phyloP scores from a whole-genome alignment of 2,888 invertebrate genomes.

The Lycocerus yunnanus region DNA sequence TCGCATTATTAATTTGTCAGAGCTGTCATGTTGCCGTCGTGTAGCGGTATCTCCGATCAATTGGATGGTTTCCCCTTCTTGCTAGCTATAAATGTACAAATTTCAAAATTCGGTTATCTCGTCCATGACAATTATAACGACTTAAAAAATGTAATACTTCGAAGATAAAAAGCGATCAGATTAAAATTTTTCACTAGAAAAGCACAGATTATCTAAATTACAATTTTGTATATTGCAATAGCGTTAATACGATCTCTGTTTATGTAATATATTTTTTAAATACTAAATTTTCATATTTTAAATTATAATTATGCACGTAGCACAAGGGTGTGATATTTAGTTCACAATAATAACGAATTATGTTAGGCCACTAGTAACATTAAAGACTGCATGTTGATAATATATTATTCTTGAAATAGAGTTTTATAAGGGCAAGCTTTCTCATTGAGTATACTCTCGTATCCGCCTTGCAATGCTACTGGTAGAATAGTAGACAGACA shows the following conservation, averaged over 20 bases:
- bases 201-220: not conserved
- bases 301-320: no score
- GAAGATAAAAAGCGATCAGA: not conserved
- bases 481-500: not conserved
- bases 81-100: conserved; percentile 4
- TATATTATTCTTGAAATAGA: not conserved
- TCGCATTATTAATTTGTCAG: conserved; percentile 45
- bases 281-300: no score
- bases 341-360: no score
- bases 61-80: conserved; percentile 29
- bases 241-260: no score
- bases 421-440: not conserved
- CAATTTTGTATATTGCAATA: not conserved
- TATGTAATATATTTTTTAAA: no score
- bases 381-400: not conserved
- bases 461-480: not conserved
- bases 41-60: conserved; percentile 39
- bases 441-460: not conserved
- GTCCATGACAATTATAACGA: not conserved
- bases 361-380: no score
- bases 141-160: not conserved
- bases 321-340: no score
- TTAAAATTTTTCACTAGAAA: not conserved
- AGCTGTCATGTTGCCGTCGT: conserved; percentile 43
- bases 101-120: not conserved